Conservation (phyloP, 2,888 invertebrate genomes). For the Gastracanthus pulcherrimus region DNA sequence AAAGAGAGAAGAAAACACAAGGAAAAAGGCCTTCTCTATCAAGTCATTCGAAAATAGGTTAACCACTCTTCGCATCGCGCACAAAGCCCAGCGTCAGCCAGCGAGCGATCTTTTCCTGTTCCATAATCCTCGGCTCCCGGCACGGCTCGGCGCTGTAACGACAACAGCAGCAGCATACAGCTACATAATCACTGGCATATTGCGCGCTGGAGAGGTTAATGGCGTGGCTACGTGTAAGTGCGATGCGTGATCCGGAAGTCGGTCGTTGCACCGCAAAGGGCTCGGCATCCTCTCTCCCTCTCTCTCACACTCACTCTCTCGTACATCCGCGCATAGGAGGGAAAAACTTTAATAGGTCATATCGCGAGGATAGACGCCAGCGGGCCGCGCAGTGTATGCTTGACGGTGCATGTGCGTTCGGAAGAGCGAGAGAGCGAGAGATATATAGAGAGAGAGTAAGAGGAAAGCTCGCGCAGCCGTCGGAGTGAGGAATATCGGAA, state of each 20-base stretch:
- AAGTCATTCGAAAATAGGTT: slow-evolving; percentile 29
- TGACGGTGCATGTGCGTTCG: slow-evolving; percentile 6
- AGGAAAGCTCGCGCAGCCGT: neutral
- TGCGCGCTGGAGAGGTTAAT: too few relatives aligned
- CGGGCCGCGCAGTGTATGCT: neutral
- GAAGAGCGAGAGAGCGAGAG: neutral
- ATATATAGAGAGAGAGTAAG: too few relatives aligned
- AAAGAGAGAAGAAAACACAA: too few relatives aligned
- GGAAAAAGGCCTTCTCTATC: too few relatives aligned
- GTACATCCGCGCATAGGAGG: neutral
- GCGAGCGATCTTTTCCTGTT: slow-evolving; percentile 1
- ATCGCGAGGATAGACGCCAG: neutral
- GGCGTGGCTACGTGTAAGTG: too few relatives aligned
- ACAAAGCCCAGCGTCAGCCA: neutral
- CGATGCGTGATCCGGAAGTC: slow-evolving; percentile 28
- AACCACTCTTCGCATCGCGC: neutral
- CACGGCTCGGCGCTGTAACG: too few relatives aligned
- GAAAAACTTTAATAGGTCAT: slow-evolving; percentile 45
- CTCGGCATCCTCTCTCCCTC: neutral
- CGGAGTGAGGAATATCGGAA: slow-evolving; percentile 47
- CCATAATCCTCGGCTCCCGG: slow-evolving; percentile 1
- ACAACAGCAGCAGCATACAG: too few relatives aligned
- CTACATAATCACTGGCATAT: neutral
- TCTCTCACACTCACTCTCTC: neutral
- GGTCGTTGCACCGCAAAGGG: slow-evolving; percentile 36